A percentile compares a stretch with the other conserved stretches of the same genome.
These are phyloP conservation scores for Sceloporus undulatus DNA, from an alignment of 2,113 vertebrate species.

Conservation along the genomic window DNA sequence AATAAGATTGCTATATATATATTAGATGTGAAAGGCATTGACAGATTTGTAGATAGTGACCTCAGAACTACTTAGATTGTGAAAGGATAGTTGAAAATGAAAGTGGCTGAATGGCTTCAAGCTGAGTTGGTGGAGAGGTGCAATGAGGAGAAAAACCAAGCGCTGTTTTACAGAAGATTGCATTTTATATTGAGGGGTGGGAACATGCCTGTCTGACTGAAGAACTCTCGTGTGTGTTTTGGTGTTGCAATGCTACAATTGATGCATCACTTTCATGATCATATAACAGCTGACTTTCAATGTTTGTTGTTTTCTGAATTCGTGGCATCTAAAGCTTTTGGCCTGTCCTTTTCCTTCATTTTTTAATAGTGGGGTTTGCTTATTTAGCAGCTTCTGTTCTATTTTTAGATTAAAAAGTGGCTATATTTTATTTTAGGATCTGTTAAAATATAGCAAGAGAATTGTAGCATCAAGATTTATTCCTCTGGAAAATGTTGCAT, in stretches of 20 bases:
- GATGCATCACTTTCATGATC: neutral
- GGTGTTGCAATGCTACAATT: neutral
- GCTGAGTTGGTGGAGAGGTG: neutral
- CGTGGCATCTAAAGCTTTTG: neutral
- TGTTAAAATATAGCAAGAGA: neutral
- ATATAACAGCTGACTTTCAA: neutral
- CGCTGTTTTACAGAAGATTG: neutral
- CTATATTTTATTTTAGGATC: conserved; percentile 37
- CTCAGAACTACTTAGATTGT: neutral
- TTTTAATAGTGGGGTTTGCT: conserved; percentile 21
- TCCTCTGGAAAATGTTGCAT: conserved; percentile 47
- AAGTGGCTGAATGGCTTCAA: neutral
- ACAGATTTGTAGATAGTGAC: neutral
- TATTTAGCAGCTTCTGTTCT: conserved; percentile 30
- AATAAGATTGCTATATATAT: conserved; percentile 35
- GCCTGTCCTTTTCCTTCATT: neutral
- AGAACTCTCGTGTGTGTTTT: neutral
- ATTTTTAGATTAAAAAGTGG: conserved; percentile 29
- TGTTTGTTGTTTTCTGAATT: conserved; percentile 44
- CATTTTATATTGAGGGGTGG: neutral
- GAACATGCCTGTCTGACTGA: neutral
- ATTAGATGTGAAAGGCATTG: conserved; percentile 42
- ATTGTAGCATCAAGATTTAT: conserved; percentile 38
- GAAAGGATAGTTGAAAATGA: neutral
- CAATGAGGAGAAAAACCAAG: neutral